Base-by-base conservation (phyloP, 1,140 invertebrate species). In the Drosophila ananassae region DNA sequence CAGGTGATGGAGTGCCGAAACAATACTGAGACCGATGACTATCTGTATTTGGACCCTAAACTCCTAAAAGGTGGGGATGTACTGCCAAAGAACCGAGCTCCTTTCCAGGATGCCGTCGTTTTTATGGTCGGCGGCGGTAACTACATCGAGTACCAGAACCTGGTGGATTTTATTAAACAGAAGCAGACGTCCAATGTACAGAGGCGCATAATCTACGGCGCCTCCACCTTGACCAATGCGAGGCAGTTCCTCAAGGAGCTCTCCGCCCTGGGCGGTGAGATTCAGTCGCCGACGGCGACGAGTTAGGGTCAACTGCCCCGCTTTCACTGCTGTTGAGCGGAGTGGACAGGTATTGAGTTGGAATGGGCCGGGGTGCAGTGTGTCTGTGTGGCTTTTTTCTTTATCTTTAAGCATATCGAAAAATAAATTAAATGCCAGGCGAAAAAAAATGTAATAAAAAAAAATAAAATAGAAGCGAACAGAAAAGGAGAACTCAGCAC, bases 71-170 rank as follows among this genome's bases (percentile, higher is more conserved):
- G 94, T 44, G 93, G 94, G 6, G 96, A 97, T 72, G 93, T 93
- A 55, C 92, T 93, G 68, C 94, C 95, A 44, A 94, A 94, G 89
- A 95, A 94, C 91, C 92, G 94, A 63, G 93, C 95, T 55, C 94
- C 94, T 82, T 97, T 96, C 92, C 95, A 97, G 91, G 97, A 98
- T 90, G 97, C 98, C 10, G 96, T 99, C 77, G 98, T 99, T 7
- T 99, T 99, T 92, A 94, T 99, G 53, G 97, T 99, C 28, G 99
- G 99, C 54, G 99, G 99, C 62, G 99, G 99, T 30, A 99, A 99
- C 93, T 99, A 99, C 91, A 99, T 99, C 80, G 99, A 99, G 93
- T 99, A 99, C 92, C 98, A 99, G 92, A 99, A 99, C 94, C 94
- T 99, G 37, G 94, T 97, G 32, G 98, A 99, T 92, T 99, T 98